Evolutionary conservation across 1,140 invertebrate genomes (phyloP), one percentile per base, ranked within the genome.

Genomic region (Leptestheria dahalacensis): DNA sequence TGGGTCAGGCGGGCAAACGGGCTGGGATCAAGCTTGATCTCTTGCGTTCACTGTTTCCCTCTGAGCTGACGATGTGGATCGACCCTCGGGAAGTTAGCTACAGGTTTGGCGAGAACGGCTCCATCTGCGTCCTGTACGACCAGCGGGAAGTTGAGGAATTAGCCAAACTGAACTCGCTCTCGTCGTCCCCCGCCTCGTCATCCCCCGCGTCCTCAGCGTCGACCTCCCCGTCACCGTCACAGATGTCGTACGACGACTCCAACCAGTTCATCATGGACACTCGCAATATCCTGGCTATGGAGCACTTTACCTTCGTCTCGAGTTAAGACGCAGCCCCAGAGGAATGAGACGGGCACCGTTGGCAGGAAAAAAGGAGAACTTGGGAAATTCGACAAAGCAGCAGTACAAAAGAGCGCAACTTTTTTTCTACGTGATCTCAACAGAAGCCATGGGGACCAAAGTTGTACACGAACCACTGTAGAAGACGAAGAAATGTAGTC

Each of bases 51-150:
- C 63, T 80, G 15, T 79, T 83, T 41, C 82, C 82, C 1, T 72
- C 70, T 59, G 81, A 83, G 69, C 72, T 83, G 0, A 83, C 82
- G 2, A 76, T 83, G 73, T 83, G 82, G 82, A 78, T 83, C 60
- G 82, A 83, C 66, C 82, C 82, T 2, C 66, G 71, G 49, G 80
- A 83, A 62, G 82, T 83, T 1, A 79, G 78, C 0, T 84, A 82
- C 66, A 69, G 82, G 46, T 81, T 84, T 65, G 81, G 82, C 10
- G 82, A 84, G 67, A 81, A 83, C 63, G 82, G 82, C n/a, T 82
- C 80, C 61, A 82, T 83, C 55, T 82, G 80, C 59, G 75, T 81
- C 2, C 66, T 82, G 0, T 81, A 78, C 64, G 77, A 79, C 57
- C 65, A 62, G 33, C 53, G 59, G 11, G 58, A 51, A 11, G 20